A percentile compares a stretch with the other conserved stretches of the same genome.
phyloP scores from a whole-genome alignment of 2,113 vertebrate genomes.

The Epinephelus lanceolatus region DNA sequence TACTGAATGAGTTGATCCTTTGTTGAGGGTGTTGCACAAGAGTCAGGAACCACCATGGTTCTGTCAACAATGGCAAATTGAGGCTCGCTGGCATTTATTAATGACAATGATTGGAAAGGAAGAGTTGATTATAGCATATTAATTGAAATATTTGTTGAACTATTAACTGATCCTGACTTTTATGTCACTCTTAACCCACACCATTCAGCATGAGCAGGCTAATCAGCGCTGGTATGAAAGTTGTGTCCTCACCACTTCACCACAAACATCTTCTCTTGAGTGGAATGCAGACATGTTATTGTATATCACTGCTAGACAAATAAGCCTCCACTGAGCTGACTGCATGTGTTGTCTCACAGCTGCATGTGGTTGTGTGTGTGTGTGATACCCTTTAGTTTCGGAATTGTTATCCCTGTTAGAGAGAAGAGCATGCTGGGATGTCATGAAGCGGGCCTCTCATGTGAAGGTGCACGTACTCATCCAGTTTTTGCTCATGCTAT shows the following conservation, averaged over 20 bases:
- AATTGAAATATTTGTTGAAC: neutral
- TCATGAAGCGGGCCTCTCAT: neutral
- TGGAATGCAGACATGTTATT: conserved; percentile 70
- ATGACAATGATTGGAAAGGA: neutral
- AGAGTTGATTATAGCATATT: neutral
- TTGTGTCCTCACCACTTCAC: conserved; percentile 21
- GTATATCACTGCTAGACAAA: conserved; percentile 63
- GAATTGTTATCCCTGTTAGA: conserved; percentile 27
- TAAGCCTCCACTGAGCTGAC: conserved; percentile 45
- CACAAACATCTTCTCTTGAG: conserved; percentile 44
- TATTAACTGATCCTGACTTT: neutral
- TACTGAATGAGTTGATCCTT: conserved; percentile 1
- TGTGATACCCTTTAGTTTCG: conserved; percentile 20
- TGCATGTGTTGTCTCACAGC: conserved; percentile 58
- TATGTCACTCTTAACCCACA: neutral
- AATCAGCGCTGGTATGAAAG: neutral
- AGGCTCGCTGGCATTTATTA: neutral
- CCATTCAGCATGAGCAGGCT: neutral
- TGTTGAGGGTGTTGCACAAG: conserved; percentile 17
- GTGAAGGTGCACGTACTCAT: conserved; percentile 1
- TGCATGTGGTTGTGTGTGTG: conserved; percentile 35
- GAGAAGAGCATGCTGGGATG: conserved; percentile 24
- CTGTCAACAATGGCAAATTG: neutral
- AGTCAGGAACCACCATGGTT: neutral
- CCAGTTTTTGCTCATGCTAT: neutral